Evolutionary conservation across 2,797 vertebrate species (phyloP).

Genomic region (Distichodus sexfasciatus): DNA sequence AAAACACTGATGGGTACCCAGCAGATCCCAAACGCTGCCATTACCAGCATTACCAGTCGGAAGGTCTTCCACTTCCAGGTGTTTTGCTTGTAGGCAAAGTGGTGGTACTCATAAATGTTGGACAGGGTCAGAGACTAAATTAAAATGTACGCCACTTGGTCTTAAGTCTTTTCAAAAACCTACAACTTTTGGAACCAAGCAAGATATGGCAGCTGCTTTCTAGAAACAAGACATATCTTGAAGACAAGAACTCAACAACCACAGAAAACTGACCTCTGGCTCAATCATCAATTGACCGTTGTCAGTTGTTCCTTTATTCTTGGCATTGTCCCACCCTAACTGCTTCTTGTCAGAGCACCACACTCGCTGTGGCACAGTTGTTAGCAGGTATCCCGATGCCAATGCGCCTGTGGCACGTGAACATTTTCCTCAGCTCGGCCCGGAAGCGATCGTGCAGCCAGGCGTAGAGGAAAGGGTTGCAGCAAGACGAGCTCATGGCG

Average conservation of each 20-base stretch:
- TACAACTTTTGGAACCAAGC: too few species aligned
- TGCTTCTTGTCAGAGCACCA: conserved; percentile 70
- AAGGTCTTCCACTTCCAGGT: conserved; percentile 85
- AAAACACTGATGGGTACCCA: conserved; percentile 89
- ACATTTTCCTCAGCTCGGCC: conserved; percentile 79
- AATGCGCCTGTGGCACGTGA: conserved; percentile 74
- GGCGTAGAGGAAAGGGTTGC: conserved; percentile 87
- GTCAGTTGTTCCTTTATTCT: not conserved
- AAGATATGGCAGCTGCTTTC: too few species aligned
- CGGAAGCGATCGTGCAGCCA: conserved; percentile 88
- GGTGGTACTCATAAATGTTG: too few species aligned
- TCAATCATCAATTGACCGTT: not conserved
- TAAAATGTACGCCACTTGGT: too few species aligned
- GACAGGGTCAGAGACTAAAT: too few species aligned
- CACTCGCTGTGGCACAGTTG: conserved; percentile 74
- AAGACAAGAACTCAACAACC: too few species aligned
- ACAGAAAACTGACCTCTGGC: too few species aligned
- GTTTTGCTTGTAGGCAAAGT: too few species aligned
- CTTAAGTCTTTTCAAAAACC: too few species aligned
- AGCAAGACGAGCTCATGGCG: conserved; percentile 88
- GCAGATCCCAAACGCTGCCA: conserved; percentile 82
- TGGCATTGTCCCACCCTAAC: not conserved
- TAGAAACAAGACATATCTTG: too few species aligned
- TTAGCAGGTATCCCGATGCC: conserved; percentile 71
- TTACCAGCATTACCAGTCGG: conserved; percentile 80